A percentile compares a stretch with the other conserved stretches of the same genome.
Conservation (phyloP, 2,113 vertebrate genomes). For the Plecotus auritus region DNA sequence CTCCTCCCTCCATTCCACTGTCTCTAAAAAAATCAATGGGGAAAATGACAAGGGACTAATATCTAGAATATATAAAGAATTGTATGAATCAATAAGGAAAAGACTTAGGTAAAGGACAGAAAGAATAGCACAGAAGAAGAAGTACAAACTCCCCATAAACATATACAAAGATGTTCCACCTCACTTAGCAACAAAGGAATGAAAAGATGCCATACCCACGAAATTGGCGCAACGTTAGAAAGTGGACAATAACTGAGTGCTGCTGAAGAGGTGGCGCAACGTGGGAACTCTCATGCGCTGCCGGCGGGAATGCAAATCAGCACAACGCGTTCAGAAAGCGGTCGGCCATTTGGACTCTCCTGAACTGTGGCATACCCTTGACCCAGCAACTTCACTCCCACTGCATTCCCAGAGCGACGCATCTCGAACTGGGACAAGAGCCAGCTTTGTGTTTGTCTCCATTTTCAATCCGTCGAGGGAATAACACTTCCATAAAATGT, state of each 20-base stretch:
- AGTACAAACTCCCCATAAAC: neutral
- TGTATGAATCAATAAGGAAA: neutral
- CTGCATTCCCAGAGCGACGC: neutral
- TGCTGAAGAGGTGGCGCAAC: neutral
- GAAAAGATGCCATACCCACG: neutral
- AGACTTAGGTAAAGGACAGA: neutral
- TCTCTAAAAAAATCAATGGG: no score
- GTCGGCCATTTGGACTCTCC: neutral
- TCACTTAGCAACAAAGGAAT: neutral
- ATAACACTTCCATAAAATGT: neutral
- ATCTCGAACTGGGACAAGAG: neutral
- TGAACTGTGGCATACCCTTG: neutral
- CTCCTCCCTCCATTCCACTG: no score
- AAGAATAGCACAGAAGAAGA: neutral
- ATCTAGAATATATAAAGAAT: neutral
- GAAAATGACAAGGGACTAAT: neutral
- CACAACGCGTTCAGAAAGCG: neutral
- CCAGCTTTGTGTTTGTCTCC: neutral
- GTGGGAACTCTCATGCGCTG: neutral
- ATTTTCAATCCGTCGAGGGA: neutral
- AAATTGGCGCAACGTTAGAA: neutral
- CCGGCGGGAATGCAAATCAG: accelerated
- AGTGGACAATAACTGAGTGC: neutral
- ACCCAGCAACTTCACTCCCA: neutral
- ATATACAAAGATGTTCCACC: neutral